Evolutionary conservation across 2,113 vertebrate species (phyloP), one percentile per base, ranked within the genome.

Genomic region (Pterocles gutturalis): DNA sequence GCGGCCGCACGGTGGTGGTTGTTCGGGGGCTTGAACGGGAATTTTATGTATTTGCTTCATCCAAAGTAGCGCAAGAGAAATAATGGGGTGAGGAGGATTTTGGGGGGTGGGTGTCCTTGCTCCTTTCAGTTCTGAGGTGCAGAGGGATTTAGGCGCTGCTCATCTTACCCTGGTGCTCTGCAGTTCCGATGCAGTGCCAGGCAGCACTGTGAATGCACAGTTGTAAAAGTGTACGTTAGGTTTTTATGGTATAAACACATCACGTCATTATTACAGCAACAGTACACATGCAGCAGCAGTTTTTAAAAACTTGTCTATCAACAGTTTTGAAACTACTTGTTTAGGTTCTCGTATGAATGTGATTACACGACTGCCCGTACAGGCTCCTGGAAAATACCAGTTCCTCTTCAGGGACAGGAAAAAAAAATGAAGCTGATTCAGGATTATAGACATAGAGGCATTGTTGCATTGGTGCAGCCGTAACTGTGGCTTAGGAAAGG

Each of bases 11-110:
- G 1, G 38, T 6, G 1, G 38, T 5, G 26, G 53, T 6, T 28
- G 41, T 25, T 33, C 26, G 3, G 34, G 77, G 57, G 2, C 26
- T 45, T 31, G 22, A 28, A 33, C 8, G 1, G 3, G 29, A 13
- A 3, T 28, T 22, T 18, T 9, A 2, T 2, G 22, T 13, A 1
- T 53, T 46, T 22, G 21, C 31, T 41, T 19, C 31, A 1, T 31
- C n/a, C 29, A 2, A 7, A 28, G 31, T 2, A 4, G 45, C 5
- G 0, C 5, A 10, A 7, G 5, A 4, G n/a, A 13, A 17, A 1
- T 10, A 2, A 8, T 0, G 2, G 14, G 2, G 7, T 2, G 31
- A 7, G 36, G 19, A 2, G 25, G 33, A 2, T 0, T 5, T 20
- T 15, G 12, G 16, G 7, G 22, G 4, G 9, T 4, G 1, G 21